Conservation (phyloP, 1,140 invertebrate species). For the Coenobita brevimanus region DNA sequence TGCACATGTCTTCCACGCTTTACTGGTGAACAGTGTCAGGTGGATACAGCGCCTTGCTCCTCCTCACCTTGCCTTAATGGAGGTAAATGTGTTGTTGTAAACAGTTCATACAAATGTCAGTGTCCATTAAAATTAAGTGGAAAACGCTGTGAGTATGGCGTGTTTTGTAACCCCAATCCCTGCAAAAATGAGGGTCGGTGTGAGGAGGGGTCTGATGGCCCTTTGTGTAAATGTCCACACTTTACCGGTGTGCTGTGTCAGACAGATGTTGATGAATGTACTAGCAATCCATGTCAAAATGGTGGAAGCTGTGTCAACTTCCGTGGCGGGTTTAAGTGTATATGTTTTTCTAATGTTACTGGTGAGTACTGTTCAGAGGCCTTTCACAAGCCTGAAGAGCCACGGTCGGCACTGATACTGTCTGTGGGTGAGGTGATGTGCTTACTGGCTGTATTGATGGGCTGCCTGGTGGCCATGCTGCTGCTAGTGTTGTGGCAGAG, state of each 20-base stretch:
- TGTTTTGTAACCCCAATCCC: conserved; percentile 75
- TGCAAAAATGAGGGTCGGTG: conserved; percentile 76
- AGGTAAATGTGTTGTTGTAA: conserved; percentile 74
- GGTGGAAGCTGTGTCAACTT: conserved; percentile 91
- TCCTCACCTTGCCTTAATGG: conserved; percentile 89
- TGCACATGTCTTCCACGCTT: conserved; percentile 88
- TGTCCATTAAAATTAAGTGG: conserved; percentile 74
- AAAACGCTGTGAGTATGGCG: conserved; percentile 74
- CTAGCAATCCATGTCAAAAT: conserved; percentile 71
- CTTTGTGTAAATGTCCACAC: conserved; percentile 73
- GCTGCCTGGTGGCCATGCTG: conserved; percentile 61
- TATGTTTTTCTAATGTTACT: conserved; percentile 82
- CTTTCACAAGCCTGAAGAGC: not conserved
- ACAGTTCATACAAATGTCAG: conserved; percentile 72
- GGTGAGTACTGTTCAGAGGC: conserved; percentile 83
- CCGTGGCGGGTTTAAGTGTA: conserved; percentile 82
- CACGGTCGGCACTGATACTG: conserved; percentile 45
- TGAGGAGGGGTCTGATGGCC: conserved; percentile 73
- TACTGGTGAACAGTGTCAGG: conserved; percentile 85
- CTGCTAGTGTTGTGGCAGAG: conserved; percentile 64
- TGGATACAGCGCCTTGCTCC: conserved; percentile 92
- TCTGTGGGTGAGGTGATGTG: conserved; percentile 62
- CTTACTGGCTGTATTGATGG: conserved; percentile 61
- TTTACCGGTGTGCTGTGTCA: conserved; percentile 72
- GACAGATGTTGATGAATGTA: conserved; percentile 73